Conservation (phyloP, 2,113 vertebrate genomes). For the Vanacampus margaritifer region DNA sequence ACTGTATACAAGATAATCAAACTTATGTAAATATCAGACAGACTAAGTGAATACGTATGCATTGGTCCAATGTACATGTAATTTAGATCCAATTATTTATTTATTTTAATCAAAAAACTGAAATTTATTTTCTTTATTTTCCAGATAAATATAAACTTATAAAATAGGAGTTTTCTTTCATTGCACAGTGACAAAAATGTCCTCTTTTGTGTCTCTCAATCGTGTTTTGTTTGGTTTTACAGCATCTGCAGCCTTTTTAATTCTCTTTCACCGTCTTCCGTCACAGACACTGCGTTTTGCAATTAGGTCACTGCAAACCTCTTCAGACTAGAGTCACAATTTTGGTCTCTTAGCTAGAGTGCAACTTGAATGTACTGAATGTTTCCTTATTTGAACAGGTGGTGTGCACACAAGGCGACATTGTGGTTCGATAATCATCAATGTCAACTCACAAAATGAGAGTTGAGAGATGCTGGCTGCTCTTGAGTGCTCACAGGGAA, state of each 20-base stretch:
- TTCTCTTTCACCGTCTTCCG: too few relatives aligned
- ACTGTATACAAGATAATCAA: too few relatives aligned
- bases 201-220: too few relatives aligned
- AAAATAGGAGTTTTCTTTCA: too few relatives aligned
- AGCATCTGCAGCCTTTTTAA: background rate
- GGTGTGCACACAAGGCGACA: constrained; percentile 1
- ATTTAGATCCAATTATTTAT: too few relatives aligned
- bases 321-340: constrained; percentile 9
- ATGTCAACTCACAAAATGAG: constrained; percentile 11
- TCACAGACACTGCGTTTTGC: constrained; percentile 12
- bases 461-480: background rate
- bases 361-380: constrained; percentile 5
- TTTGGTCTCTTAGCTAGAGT: constrained; percentile 3
- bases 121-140: too few relatives aligned
- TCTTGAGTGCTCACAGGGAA: background rate
- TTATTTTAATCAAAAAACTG: too few relatives aligned
- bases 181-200: too few relatives aligned
- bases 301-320: constrained; percentile 18
- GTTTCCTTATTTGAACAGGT: constrained; percentile 11
- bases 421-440: constrained; percentile 15
- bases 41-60: too few relatives aligned
- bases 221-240: background rate
- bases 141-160: too few relatives aligned
- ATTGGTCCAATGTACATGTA: too few relatives aligned
- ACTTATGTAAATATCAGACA: too few relatives aligned